Conservation (phyloP, 2,113 vertebrate species). For the Strix aluco region DNA sequence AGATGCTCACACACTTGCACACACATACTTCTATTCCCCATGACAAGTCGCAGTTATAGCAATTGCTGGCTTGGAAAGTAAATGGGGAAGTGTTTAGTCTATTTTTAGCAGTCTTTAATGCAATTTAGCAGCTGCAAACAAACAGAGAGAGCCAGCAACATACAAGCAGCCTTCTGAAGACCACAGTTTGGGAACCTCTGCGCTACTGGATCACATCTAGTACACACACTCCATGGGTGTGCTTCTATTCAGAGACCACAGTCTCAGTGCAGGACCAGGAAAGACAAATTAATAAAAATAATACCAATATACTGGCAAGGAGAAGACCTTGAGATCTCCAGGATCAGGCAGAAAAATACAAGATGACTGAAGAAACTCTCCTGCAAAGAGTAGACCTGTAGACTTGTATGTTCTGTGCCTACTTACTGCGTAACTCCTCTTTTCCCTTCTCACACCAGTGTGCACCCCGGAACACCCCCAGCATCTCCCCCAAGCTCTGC, state of each 20-base stretch:
- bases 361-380: neutral
- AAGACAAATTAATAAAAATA: neutral
- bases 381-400: neutral
- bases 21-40: neutral
- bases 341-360: neutral
- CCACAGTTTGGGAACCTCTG: neutral
- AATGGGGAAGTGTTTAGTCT: neutral
- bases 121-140: conserved; percentile 42
- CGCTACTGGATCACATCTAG: neutral
- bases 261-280: neutral
- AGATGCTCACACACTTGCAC: neutral
- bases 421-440: neutral
- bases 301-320: neutral
- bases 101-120: neutral
- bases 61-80: neutral
- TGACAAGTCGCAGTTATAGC: neutral
- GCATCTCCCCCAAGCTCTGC: neutral
- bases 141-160: neutral
- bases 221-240: neutral
- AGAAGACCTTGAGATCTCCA: neutral
- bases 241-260: neutral
- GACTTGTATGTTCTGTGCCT: neutral
- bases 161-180: neutral
- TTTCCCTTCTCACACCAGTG: neutral
- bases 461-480: neutral